Evolutionary conservation across 2,797 vertebrate genomes (phyloP), one percentile per base, ranked within the genome.

Genomic region (Hydrocynus forskahlii): DNA sequence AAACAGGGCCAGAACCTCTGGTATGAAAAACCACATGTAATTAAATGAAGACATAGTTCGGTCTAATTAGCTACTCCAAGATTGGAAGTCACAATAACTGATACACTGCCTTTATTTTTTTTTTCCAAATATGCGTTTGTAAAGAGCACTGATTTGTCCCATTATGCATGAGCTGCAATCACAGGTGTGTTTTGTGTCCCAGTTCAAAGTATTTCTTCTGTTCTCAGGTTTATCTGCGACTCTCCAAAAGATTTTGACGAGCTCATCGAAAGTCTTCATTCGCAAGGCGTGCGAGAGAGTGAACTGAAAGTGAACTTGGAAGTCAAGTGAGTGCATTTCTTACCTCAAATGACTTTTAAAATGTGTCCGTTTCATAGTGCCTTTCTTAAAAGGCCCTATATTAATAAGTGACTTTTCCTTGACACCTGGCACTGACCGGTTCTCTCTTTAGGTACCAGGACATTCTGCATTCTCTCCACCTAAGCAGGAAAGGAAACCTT

Each of bases 1-100:
- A 99, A 99, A 75, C 96, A 96, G 90, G 97, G 98, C 75, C 98
- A 99, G 88, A 99, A 99, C 87, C 93, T 99, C 85, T 99, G 98
- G 98, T 99, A 91, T 43, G 90, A 45, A 6, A 66, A 54, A n/a
- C n/a, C n/a, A n/a, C 75, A 45, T 52, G 54, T 70, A 7, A 55
- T 8, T 62, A 4, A 23, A 7, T 48, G 19, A 54, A 35, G 1
- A 7, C 17, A 21, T 59, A 17, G 6, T 40, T 48, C n/a, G 1
- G 0, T 43, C 40, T 43, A 8, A 43, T 43, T 8, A 43, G 40
- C 8, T 43, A 43, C 4, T 43, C 40, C 8, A 4, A 8, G 40
- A 4, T 43, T 43, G 40, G 4, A n/a, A n/a, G n/a, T 43, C 8
- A 43, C 40, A 43, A 4, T 43, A 43, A 8, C 40, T 43, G 40